Evolutionary conservation across 1,140 invertebrate species (phyloP).

Genomic region (Brachionus koreanus): DNA sequence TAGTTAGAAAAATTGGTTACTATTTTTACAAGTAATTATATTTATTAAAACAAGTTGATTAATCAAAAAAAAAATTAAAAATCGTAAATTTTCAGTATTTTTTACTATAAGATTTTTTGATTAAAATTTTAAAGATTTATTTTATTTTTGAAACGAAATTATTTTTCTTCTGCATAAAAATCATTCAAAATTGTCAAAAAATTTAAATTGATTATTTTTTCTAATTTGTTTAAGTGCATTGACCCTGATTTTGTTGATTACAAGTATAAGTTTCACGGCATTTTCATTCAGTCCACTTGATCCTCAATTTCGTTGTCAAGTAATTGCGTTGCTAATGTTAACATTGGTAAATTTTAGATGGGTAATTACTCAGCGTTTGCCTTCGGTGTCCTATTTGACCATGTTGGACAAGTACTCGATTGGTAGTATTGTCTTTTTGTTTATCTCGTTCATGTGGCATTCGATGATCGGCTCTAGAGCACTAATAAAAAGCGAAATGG

Average conservation of each 20-base stretch:
- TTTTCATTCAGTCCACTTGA: slow-evolving; percentile 8
- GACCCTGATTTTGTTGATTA: slow-evolving; percentile 29
- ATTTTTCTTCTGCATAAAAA: no score
- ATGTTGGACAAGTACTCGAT: slow-evolving; percentile 42
- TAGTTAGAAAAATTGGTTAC: background rate
- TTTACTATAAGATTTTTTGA: no score
- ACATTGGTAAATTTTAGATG: slow-evolving; percentile 41
- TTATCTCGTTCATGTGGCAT: slow-evolving; percentile 41
- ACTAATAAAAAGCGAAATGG: background rate
- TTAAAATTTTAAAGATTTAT: background rate
- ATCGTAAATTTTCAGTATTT: no score
- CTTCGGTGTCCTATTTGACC: slow-evolving; percentile 38
- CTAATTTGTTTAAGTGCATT: background rate
- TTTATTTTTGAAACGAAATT: background rate
- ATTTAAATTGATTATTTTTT: no score
- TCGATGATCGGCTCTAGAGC: slow-evolving; percentile 16
- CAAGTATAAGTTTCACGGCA: background rate
- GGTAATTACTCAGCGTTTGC: slow-evolving; percentile 31
- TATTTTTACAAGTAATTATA: slow-evolving; percentile 33
- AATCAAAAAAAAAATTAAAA: background rate
- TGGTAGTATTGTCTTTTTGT: background rate
- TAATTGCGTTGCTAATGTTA: slow-evolving; percentile 8
- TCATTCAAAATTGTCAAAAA: no score
- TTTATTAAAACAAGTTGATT: background rate
- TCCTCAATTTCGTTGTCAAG: slow-evolving; percentile 40